A percentile compares a stretch with the other conserved stretches of the same genome.
Conservation (phyloP, 2,888 invertebrate genomes). For the Eilema sororculum region DNA sequence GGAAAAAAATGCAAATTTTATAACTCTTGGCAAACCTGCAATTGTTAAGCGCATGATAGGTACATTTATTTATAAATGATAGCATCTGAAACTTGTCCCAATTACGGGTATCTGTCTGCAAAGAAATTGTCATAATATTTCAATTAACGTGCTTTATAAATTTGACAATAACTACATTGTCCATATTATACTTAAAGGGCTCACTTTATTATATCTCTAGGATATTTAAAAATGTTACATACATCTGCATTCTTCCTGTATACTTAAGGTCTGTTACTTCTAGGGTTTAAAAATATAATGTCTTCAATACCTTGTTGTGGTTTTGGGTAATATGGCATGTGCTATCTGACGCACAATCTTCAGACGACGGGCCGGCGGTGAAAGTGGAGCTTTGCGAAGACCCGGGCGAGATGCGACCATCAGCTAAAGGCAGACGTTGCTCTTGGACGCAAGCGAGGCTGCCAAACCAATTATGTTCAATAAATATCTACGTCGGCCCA, state of each 20-base stretch:
- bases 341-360: slow-evolving; percentile 86
- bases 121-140: slow-evolving; percentile 51
- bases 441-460: slow-evolving; percentile 99
- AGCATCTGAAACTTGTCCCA: slow-evolving; percentile 55
- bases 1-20: slow-evolving; percentile 87
- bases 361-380: slow-evolving; percentile 80
- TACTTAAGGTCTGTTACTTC: not conserved
- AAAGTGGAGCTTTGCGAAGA: slow-evolving; percentile 78
- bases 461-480: slow-evolving; percentile 30
- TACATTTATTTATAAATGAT: slow-evolving; percentile 46
- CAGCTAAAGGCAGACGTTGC: slow-evolving; percentile 92
- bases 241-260: slow-evolving; percentile 16
- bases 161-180: not conserved
- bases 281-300: slow-evolving; percentile 9
- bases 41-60: slow-evolving; percentile 80
- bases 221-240: not conserved
- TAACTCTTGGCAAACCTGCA: slow-evolving; percentile 86
- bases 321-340: slow-evolving; percentile 73
- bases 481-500: not conserved
- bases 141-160: slow-evolving; percentile 10
- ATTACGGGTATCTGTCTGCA: slow-evolving; percentile 61
- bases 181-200: not conserved
- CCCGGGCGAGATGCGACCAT: slow-evolving; percentile 89
- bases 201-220: slow-evolving; percentile 3
- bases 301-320: slow-evolving; percentile 90